Base-by-base conservation (phyloP, 2,888 invertebrate genomes). In the Neuroscelio doddi region DNA sequence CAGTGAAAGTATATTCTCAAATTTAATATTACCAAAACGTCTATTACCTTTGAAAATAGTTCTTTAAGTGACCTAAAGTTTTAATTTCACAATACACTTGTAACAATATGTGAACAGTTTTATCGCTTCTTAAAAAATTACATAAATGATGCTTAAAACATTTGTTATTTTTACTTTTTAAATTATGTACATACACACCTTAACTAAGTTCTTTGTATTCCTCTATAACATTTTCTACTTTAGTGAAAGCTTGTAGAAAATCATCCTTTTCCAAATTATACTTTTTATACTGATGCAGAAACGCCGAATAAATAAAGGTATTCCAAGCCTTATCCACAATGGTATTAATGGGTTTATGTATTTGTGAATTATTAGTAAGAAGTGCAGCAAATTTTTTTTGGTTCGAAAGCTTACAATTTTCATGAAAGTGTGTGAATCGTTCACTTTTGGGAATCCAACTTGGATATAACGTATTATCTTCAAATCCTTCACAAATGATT, bases 281-380 rank as follows among this genome's bases (percentile, higher is more conserved):
- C 61, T 86, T 85, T 64, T 81, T 82, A 70, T 87, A 88, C 58
- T 87, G 87, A 78, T 88, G 87, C 29, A 87, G 72, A 76, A 86
- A 87, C 5, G 87, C 87, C 26, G 83, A 83, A 73, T 86, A 81
- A 1, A 80, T 79, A 71, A 86, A 88, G 52, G 85, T 78, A 51
- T 79, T 84, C 87, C 86, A 87, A 1, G 87, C 86, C 69, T 86
- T 86, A 4, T 80, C 80, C 16, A 86, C 73, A 24, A 86, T 77
- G 1, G 38, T 49, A 53, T 87, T 81, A 15, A 88, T 68, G 3
- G 84, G 75, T 16, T 74, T 63, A 65, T 80, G 75, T 49, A 86
- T 77, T 47, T 78, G 77, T 30, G 85, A 86, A 75, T 85, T 86
- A 72, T 88, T 88, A 1, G 85, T 83, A 16, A 86, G 70, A 32